phyloP scores from a whole-genome alignment of 2,888 invertebrate species.

The Pedicia rivosa region DNA sequence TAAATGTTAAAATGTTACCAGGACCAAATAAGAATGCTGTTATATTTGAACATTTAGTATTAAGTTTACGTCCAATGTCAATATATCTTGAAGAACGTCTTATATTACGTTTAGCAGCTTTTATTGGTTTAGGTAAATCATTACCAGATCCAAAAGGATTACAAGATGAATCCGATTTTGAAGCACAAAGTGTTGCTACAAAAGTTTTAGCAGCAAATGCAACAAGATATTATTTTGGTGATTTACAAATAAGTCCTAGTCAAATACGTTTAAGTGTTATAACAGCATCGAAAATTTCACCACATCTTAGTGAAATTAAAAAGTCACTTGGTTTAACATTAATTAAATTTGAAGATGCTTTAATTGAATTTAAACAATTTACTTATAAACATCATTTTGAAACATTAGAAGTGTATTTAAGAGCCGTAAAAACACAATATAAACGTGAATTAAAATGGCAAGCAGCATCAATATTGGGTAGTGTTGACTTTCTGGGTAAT shows the following conservation, averaged over 20 bases:
- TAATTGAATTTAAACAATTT: slow-evolving; percentile 82
- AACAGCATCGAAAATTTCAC: slow-evolving; percentile 68
- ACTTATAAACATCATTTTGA: slow-evolving; percentile 80
- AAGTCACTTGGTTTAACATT: slow-evolving; percentile 72
- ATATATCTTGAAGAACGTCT: slow-evolving; percentile 78
- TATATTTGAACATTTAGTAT: slow-evolving; percentile 71
- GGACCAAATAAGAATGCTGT: slow-evolving; percentile 63
- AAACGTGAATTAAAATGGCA: slow-evolving; percentile 86
- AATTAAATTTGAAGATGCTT: slow-evolving; percentile 92
- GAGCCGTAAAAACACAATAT: slow-evolving; percentile 74
- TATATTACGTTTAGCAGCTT: slow-evolving; percentile 52
- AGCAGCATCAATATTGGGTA: slow-evolving; percentile 86
- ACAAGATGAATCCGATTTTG: slow-evolving; percentile 61
- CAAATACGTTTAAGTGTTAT: slow-evolving; percentile 78
- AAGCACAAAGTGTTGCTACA: slow-evolving; percentile 60
- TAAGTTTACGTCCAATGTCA: slow-evolving; percentile 68
- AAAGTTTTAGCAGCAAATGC: slow-evolving; percentile 68
- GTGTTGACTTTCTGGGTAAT: slow-evolving; percentile 95
- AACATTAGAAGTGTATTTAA: slow-evolving; percentile 66
- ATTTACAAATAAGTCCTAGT: slow-evolving; percentile 59
- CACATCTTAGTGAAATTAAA: slow-evolving; percentile 64
- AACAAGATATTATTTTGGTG: slow-evolving; percentile 75
- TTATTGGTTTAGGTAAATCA: slow-evolving; percentile 38
- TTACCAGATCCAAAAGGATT: background rate
- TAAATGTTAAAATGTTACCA: slow-evolving; percentile 61